Evolutionary conservation across 2,113 vertebrate genomes (phyloP).

Genomic region (Speoplatyrhinus poulsoni): DNA sequence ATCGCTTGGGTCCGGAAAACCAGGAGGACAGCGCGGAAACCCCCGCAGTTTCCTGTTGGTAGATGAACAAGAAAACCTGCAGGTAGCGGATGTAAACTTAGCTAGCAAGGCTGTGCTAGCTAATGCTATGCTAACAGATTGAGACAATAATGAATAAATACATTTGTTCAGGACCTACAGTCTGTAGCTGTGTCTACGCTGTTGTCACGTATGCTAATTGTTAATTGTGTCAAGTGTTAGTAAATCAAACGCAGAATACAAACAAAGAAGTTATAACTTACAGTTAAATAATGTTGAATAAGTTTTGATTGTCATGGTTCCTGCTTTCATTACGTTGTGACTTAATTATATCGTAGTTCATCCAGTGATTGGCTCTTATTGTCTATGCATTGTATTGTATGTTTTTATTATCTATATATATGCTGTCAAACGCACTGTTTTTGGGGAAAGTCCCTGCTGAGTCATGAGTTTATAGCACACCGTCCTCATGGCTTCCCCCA

Average conservation of each 20-base stretch:
- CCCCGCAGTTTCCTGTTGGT: constrained; percentile 77
- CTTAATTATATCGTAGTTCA: too few relatives aligned
- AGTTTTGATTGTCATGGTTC: too few relatives aligned
- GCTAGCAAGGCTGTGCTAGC: constrained; percentile 49
- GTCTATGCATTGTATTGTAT: not conserved
- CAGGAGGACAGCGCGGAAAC: constrained; percentile 26
- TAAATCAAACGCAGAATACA: too few relatives aligned
- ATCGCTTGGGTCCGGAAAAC: constrained; percentile 32
- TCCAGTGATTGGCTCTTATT: not conserved
- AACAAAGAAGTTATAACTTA: too few relatives aligned
- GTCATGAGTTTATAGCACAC: constrained; percentile 20
- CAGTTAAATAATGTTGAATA: too few relatives aligned
- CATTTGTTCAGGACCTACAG: too few relatives aligned
- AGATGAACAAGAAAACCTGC: constrained; percentile 79
- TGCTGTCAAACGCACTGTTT: not conserved
- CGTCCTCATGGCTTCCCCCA: not conserved
- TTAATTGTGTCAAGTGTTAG: too few relatives aligned
- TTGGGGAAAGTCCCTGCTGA: constrained; percentile 45
- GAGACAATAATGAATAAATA: too few relatives aligned
- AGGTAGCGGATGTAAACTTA: constrained; percentile 62
- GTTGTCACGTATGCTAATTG: too few relatives aligned
- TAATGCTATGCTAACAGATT: constrained; percentile 20
- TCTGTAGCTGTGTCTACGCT: too few relatives aligned
- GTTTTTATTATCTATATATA: not conserved
- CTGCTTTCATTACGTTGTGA: too few relatives aligned